A percentile compares a stretch with the other conserved stretches of the same genome.
Evolutionary conservation across 2,113 vertebrate genomes (phyloP).

Genomic region (Poeciliopsis retropinna): DNA sequence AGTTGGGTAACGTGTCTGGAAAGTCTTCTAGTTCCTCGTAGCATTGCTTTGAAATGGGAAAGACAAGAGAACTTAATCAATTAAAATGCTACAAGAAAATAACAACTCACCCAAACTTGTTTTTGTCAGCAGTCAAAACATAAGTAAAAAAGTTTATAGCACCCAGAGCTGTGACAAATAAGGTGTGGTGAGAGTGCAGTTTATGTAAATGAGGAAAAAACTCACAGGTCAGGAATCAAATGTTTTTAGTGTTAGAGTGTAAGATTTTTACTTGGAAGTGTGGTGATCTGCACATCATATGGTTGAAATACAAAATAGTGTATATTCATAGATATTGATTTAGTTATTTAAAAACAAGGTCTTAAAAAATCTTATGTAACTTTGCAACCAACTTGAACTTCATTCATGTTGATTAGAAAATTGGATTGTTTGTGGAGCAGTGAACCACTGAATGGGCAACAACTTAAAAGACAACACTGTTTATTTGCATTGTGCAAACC

Average conservation of each 20-base stretch:
- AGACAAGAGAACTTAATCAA: no score
- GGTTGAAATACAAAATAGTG: not conserved
- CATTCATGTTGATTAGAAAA: not conserved
- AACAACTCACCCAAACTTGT: no score
- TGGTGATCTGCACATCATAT: not conserved
- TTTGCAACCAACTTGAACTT: not conserved
- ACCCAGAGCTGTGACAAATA: not conserved
- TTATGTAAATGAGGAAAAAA: not conserved
- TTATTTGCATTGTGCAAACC: constrained; percentile 65
- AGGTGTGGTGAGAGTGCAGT: not conserved
- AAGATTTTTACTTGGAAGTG: not conserved
- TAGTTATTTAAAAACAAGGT: not conserved
- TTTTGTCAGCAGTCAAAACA: no score
- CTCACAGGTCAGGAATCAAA: not conserved
- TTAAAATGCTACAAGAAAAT: no score
- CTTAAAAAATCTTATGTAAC: not conserved
- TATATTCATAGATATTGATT: not conserved
- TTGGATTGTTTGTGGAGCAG: constrained; percentile 21
- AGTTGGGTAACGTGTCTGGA: no score
- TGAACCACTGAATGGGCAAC: constrained; percentile 33
- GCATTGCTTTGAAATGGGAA: no score
- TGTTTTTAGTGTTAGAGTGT: no score
- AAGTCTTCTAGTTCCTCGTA: no score
- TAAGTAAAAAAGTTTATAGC: no score
- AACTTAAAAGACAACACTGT: constrained; percentile 58